Percentiles rank a stretch among this genome's conserved stretches.
Conservation (phyloP, 2,888 invertebrate genomes). For the Leistus spinibarbis region DNA sequence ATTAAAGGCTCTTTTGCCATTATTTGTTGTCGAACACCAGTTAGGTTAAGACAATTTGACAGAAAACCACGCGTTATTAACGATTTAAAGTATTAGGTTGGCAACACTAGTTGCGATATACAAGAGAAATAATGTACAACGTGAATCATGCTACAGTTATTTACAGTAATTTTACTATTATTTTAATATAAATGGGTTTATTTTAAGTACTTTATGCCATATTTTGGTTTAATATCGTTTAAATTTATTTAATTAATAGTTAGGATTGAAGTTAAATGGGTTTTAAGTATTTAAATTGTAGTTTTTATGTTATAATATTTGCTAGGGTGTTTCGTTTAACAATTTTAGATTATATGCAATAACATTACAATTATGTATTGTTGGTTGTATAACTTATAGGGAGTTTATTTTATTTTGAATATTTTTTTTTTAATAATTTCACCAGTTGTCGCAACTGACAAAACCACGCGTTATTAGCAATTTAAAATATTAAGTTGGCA, state of each 20-base stretch:
- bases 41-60: not conserved
- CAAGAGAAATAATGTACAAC: not conserved
- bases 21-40: not conserved
- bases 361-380: not conserved
- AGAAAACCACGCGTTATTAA: not conserved
- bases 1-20: conserved; percentile 48
- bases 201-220: too few species aligned
- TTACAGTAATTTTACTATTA: too few species aligned
- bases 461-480: not conserved
- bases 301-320: too few species aligned
- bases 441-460: too few species aligned
- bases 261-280: too few species aligned
- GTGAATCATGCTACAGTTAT: not conserved
- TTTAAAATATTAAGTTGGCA: not conserved
- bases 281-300: too few species aligned
- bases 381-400: not conserved
- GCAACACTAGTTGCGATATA: not conserved
- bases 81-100: not conserved
- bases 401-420: too few species aligned
- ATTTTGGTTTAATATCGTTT: too few species aligned
- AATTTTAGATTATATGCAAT: not conserved
- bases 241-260: too few species aligned
- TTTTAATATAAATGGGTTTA: too few species aligned
- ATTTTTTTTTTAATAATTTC: too few species aligned
- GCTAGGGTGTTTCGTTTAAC: not conserved